These are phyloP conservation scores for Luffia ferchaultella DNA, from an alignment of 2,888 invertebrate species.

Conservation along the genomic window DNA sequence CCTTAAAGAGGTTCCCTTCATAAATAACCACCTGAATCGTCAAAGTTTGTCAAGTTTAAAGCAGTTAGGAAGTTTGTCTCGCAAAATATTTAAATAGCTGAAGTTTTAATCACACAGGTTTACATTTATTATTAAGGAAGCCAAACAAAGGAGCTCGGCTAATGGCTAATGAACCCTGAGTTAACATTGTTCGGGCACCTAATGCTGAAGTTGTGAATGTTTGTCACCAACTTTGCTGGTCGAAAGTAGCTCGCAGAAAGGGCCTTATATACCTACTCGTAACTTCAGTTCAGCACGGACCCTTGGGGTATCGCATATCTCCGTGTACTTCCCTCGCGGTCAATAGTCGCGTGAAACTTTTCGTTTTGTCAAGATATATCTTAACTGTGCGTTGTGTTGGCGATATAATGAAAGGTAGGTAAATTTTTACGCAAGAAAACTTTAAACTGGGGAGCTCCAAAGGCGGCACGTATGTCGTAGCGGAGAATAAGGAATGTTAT, in stretches of 20 bases:
- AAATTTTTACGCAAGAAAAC: no score
- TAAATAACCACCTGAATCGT: no score
- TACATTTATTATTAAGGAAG: constrained; percentile 6
- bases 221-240: constrained; percentile 9
- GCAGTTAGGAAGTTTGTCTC: no score
- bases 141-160: constrained; percentile 28
- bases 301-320: neutral
- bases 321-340: constrained; percentile 3
- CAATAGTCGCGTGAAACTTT: no score
- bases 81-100: neutral
- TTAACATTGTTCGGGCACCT: constrained; percentile 25
- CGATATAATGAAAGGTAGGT: no score
- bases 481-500: no score
- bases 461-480: no score
- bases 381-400: no score
- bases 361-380: no score
- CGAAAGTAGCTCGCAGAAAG: neutral
- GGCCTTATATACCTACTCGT: neutral
- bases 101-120: neutral
- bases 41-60: no score
- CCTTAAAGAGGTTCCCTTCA: no score
- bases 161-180: constrained; percentile 34
- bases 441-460: no score
- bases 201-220: constrained; percentile 27
- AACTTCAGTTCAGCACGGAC: constrained; percentile 4